Evolutionary conservation across 2,888 invertebrate genomes (phyloP).

Genomic region (Dryadula phaetusa): DNA sequence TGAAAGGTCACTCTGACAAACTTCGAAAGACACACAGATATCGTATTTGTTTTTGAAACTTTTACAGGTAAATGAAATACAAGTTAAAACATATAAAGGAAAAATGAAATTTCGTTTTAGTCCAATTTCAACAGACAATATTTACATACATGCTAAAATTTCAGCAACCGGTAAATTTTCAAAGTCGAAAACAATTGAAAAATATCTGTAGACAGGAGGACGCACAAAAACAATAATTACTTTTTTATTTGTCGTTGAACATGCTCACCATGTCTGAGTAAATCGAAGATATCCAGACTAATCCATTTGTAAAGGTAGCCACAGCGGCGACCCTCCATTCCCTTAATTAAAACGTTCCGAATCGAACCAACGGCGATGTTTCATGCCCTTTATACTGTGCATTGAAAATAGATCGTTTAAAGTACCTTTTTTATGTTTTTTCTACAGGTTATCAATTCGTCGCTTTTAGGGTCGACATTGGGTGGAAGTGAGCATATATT

Average conservation of each 20-base stretch:
- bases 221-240: conserved; percentile 33
- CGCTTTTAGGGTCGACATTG: conserved; percentile 19
- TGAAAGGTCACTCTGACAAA: conserved; percentile 7
- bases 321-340: conserved; percentile 62
- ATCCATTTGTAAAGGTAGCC: conserved; percentile 69
- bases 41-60: not conserved
- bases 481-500: not conserved
- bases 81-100: not conserved
- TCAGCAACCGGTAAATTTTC: not conserved
- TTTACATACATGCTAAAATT: not conserved
- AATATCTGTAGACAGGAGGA: conserved; percentile 22
- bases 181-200: conserved; percentile 14
- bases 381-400: conserved; percentile 46
- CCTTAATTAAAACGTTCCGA: conserved; percentile 75
- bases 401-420: conserved; percentile 42
- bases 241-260: conserved; percentile 32
- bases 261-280: conserved; percentile 49
- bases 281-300: conserved; percentile 69
- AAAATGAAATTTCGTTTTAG: not conserved
- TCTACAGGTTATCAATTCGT: conserved; percentile 27
- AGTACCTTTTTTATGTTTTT: conserved; percentile 38
- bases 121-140: conserved; percentile 1
- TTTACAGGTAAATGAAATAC: not conserved
- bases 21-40: not conserved
- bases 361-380: conserved; percentile 52